Evolutionary conservation across 1,140 invertebrate genomes (phyloP).

Genomic region (Neotoxoptera formosana): DNA sequence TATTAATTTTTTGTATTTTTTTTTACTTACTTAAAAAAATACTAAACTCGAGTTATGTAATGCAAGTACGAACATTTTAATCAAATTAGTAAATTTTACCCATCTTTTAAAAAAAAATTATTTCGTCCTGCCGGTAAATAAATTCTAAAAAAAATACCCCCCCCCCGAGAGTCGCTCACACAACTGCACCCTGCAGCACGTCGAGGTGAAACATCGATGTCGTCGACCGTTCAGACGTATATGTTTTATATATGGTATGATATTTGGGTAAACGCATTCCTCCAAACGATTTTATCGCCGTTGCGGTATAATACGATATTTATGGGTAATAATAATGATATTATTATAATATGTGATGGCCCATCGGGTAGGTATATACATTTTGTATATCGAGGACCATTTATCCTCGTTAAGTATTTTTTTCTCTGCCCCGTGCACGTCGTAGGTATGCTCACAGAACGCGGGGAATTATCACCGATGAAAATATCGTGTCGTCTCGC

Average conservation of each 20-base stretch:
- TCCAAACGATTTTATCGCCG: neutral
- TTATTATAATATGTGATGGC: neutral
- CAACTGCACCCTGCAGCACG: neutral
- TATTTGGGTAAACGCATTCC: neutral
- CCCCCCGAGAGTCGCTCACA: neutral
- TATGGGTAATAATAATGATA: neutral
- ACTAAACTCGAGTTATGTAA: neutral
- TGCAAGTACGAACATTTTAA: neutral
- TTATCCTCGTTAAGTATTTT: conserved; percentile 4
- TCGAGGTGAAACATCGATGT: neutral
- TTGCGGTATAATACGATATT: neutral
- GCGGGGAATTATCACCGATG: neutral
- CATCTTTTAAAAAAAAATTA: neutral
- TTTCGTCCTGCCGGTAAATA: neutral
- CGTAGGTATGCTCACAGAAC: neutral
- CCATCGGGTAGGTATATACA: neutral
- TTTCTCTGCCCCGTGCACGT: neutral
- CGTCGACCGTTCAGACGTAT: neutral
- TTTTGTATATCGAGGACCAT: neutral
- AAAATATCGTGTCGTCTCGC: neutral
- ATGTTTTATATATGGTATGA: neutral
- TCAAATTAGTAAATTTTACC: neutral
- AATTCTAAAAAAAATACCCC: neutral
- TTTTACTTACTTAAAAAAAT: neutral
- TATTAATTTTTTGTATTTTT: neutral